Evolutionary conservation across 2,113 vertebrate genomes (phyloP), one percentile per base, ranked within the genome.

Genomic region (Cynoglossus semilaevis): DNA sequence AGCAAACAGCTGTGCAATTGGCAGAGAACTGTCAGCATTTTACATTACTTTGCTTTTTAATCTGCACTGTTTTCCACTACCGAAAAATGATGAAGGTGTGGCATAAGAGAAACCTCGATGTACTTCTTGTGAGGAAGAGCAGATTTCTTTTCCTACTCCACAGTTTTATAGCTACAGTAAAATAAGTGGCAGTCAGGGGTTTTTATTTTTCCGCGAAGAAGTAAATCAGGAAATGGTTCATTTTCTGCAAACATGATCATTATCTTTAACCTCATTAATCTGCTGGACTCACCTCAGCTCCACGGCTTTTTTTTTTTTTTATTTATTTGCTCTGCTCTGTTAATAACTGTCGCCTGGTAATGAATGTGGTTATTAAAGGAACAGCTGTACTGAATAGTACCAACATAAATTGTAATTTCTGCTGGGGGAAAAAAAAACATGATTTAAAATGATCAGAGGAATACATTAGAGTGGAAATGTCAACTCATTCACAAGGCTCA

Each of bases 291-390:
- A 76, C 70, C 74, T 79, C 38, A 40, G 52, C 63, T 68, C 58
- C 69, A 66, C 52, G 44, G 67, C 29, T 68, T 58, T 70, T 74
- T 57, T 40, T 71, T 29, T 52, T 22, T 46, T n/a, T 37, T 72
- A 34, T 61, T 18, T 51, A 13, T 63, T 42, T 34, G 22, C 22
- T 29, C 22, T 48, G 46, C 67, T 63, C 58, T 72, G 74, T 80
- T 89, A 85, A 85, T 88, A 85, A 81, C 66, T 70, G 82, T 78
- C 77, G 51, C 62, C 69, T 51, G 15, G 59, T 88, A 88, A 89
- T 87, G 59, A 82, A 86, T 88, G 82, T 74, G 73, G 65, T 85
- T 83, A 86, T 87, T 84, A 88, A 69, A 69, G 67, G 58, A 87
- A 81, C 84, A 86, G 77, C 81, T 86, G 81, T 79, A 84, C 63